Evolutionary conservation across 2,113 vertebrate genomes (phyloP).

Genomic region (Aptenodytes patagonicus): DNA sequence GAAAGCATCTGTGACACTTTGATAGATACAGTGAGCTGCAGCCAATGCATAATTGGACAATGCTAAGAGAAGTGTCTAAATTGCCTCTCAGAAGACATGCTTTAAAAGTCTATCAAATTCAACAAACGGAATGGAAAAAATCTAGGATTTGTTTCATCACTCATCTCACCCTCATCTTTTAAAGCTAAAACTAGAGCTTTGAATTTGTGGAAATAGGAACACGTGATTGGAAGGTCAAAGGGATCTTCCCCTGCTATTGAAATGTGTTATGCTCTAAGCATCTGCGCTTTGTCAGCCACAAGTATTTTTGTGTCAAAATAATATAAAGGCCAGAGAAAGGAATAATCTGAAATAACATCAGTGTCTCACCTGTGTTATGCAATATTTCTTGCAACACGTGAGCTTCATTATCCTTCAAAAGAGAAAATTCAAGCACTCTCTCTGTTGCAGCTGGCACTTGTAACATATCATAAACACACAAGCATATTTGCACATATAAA

Average conservation of each 20-base stretch:
- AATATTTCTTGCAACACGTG: not conserved
- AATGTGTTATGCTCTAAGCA: not conserved
- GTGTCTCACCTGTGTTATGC: not conserved
- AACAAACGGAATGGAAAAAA: not conserved
- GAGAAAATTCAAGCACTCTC: not conserved
- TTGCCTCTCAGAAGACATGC: not conserved
- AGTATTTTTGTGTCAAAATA: not conserved
- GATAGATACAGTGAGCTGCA: slow-evolving; percentile 37
- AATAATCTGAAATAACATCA: not conserved
- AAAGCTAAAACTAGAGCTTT: not conserved
- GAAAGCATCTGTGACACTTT: slow-evolving; percentile 53
- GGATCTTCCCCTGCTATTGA: not conserved
- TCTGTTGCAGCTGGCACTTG: not conserved
- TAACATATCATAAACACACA: not conserved
- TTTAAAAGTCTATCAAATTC: slow-evolving; percentile 24
- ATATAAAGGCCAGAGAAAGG: not conserved
- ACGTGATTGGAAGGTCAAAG: rapidly evolving
- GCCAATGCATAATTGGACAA: slow-evolving; percentile 38
- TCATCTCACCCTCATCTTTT: not conserved
- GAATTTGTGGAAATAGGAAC: not conserved
- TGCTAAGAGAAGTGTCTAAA: slow-evolving; percentile 28
- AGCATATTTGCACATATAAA: not conserved
- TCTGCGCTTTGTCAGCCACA: not conserved
- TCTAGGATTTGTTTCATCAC: not conserved
- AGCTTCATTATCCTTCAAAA: not conserved